These are phyloP conservation scores for Eulithis prunata DNA, from an alignment of 2,888 invertebrate genomes.

Conservation along the genomic window DNA sequence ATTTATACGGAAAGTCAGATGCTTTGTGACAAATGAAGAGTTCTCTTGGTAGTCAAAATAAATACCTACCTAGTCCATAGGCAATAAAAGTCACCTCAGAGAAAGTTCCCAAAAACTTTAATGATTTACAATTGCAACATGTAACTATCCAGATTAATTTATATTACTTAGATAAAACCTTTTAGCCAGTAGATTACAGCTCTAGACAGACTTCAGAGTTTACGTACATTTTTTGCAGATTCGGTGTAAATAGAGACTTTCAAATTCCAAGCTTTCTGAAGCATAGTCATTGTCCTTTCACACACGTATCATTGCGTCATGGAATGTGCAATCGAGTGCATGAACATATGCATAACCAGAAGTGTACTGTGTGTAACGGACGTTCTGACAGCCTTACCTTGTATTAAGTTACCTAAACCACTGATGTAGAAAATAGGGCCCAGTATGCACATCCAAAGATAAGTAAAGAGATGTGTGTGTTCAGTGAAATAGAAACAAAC, in stretches of 20 bases:
- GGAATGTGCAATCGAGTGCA: constrained; percentile 41
- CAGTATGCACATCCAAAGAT: constrained; percentile 8
- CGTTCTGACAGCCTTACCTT: constrained; percentile 13
- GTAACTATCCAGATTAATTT: background rate
- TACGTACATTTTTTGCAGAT: constrained; percentile 4
- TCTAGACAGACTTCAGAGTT: background rate
- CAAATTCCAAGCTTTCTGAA: constrained; percentile 30
- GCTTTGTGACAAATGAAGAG: background rate
- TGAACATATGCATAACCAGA: constrained; percentile 17
- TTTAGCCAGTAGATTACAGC: constrained; percentile 1
- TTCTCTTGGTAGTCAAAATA: background rate
- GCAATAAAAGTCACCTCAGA: background rate
- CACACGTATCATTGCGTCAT: constrained; percentile 43
- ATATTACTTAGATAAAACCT: background rate
- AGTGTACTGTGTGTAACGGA: constrained; percentile 5
- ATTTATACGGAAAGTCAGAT: background rate
- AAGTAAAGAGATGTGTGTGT: background rate
- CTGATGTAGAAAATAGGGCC: constrained; percentile 9
- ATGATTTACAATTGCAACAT: background rate
- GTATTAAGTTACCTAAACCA: constrained; percentile 25
- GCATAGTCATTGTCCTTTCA: constrained; percentile 35
- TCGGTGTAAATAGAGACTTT: constrained; percentile 21
- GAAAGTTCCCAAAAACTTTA: background rate
- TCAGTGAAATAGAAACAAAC: background rate
- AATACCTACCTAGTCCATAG: background rate